phyloP scores from a whole-genome alignment of 2,113 vertebrate species.

The Osmerus mordax region DNA sequence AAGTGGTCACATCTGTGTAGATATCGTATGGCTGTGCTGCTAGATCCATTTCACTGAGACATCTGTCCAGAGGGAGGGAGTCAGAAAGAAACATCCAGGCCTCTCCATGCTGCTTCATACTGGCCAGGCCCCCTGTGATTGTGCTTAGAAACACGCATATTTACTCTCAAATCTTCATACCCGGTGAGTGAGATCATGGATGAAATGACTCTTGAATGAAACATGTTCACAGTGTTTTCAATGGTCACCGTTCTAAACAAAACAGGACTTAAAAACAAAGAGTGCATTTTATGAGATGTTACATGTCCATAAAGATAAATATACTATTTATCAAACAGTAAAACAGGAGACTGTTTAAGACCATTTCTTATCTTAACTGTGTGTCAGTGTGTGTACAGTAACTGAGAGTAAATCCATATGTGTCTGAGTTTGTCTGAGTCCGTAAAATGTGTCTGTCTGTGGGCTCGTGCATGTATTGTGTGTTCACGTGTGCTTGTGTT shows the following conservation, averaged over 20 bases:
- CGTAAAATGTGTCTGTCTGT: constrained; percentile 9
- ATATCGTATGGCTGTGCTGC: constrained; percentile 54
- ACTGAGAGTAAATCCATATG: background rate
- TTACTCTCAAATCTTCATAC: constrained; percentile 22
- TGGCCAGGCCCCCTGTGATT: constrained; percentile 2
- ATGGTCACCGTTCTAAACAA: too few relatives aligned
- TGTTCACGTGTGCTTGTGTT: constrained; percentile 6
- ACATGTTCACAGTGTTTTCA: background rate
- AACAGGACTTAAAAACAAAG: too few relatives aligned
- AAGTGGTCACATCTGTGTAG: constrained; percentile 56
- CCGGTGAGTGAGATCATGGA: constrained; percentile 46
- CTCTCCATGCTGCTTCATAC: constrained; percentile 58
- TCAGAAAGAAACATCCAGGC: constrained; percentile 55
- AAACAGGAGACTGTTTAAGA: background rate
- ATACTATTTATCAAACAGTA: too few relatives aligned
- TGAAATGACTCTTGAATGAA: constrained; percentile 2
- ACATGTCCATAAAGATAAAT: too few relatives aligned
- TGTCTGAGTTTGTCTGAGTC: background rate
- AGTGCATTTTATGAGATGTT: too few relatives aligned
- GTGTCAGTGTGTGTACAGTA: background rate
- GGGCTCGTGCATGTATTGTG: constrained; percentile 7
- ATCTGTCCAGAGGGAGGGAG: constrained; percentile 60
- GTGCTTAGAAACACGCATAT: too few relatives aligned
- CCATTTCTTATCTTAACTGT: background rate
- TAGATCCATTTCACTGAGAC: constrained; percentile 66